Percentiles rank a stretch among this genome's conserved stretches.
phyloP scores from a whole-genome alignment of 2,888 invertebrate genomes.

The Orgyia antiqua region DNA sequence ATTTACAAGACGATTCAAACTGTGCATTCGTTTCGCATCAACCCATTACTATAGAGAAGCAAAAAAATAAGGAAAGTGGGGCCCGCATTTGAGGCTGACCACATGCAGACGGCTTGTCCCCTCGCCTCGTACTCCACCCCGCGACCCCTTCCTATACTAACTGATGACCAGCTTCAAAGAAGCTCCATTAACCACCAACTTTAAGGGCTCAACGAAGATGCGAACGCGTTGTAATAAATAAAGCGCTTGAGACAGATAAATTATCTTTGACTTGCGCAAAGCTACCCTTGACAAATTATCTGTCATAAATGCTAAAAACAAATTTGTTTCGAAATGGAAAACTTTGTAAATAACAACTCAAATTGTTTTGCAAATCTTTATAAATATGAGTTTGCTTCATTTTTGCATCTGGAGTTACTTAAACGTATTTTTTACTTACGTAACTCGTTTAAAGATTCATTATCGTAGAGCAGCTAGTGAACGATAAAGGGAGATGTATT shows the following conservation, averaged over 20 bases:
- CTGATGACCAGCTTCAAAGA: slow-evolving; percentile 61
- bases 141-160: slow-evolving; percentile 35
- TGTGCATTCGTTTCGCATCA: slow-evolving; percentile 55
- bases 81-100: slow-evolving; percentile 36
- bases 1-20: slow-evolving; percentile 31
- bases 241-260: slow-evolving; percentile 75
- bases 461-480: slow-evolving; percentile 28
- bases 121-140: slow-evolving; percentile 16
- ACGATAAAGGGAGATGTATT: slow-evolving; percentile 39
- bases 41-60: slow-evolving; percentile 44
- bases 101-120: slow-evolving; percentile 30
- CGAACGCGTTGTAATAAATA: slow-evolving; percentile 73
- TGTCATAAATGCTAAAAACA: slow-evolving; percentile 74
- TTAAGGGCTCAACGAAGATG: slow-evolving; percentile 68
- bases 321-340: slow-evolving; percentile 66
- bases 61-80: slow-evolving; percentile 42
- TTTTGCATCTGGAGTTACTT: slow-evolving; percentile 25
- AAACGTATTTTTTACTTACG: slow-evolving; percentile 27
- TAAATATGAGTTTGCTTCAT: slow-evolving; percentile 30
- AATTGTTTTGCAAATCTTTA: slow-evolving; percentile 47
- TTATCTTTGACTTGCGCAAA: slow-evolving; percentile 73
- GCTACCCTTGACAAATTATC: slow-evolving; percentile 72
- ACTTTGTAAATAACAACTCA: slow-evolving; percentile 57
- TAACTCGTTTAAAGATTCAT: slow-evolving; percentile 40
- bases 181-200: slow-evolving; percentile 70